Conservation (phyloP, 2,113 vertebrate species). For the Ciconia maguari region DNA sequence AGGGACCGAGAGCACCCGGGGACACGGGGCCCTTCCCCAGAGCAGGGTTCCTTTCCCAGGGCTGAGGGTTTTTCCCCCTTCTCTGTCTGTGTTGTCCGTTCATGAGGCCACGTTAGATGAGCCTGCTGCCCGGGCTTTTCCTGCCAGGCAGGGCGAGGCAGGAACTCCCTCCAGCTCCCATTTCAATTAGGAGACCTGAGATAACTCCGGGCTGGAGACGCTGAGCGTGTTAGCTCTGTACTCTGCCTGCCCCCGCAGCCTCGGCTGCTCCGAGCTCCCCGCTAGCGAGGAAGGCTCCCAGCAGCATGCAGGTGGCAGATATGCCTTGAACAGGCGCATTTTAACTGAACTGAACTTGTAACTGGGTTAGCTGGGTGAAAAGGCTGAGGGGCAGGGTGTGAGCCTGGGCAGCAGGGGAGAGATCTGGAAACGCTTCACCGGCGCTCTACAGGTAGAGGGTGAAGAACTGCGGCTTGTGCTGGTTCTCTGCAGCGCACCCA, state of each 20-base stretch:
- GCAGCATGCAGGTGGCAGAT: neutral
- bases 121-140: neutral
- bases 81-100: neutral
- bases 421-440: neutral
- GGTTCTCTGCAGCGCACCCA: neutral
- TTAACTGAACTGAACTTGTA: neutral
- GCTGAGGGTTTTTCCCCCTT: neutral
- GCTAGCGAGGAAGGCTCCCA: neutral
- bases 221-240: fast-evolving
- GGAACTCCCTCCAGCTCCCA: neutral
- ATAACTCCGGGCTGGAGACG: neutral
- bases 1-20: neutral
- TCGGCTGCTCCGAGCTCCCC: neutral
- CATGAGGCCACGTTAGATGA: neutral
- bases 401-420: neutral
- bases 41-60: neutral
- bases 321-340: fast-evolving
- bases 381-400: neutral
- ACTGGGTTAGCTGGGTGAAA: neutral
- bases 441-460: neutral
- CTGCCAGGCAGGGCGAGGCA: neutral
- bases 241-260: neutral
- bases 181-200: neutral
- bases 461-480: too few relatives aligned
- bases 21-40: neutral